Base-by-base conservation (phyloP, 2,797 vertebrate species). In the Premnoplex brunnescens region DNA sequence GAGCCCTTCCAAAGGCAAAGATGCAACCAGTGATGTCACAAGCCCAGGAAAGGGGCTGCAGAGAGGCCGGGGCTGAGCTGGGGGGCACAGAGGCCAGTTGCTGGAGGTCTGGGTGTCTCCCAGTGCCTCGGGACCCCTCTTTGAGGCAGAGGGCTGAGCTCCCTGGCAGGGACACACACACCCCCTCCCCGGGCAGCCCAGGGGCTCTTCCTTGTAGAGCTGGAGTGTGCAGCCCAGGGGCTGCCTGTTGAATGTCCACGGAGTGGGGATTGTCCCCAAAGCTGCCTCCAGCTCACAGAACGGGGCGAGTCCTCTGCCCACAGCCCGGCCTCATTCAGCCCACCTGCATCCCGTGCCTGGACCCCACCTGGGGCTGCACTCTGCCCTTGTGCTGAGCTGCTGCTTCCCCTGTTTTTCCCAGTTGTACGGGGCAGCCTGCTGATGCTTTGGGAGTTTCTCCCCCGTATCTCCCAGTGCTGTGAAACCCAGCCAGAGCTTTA, bases 281-380 rank as follows among this genome's bases (percentile, higher is more conserved):
- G 34, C 48, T 58, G 56, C 48, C 69, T n/a, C 15, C 28, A 27
- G 59, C 46, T 60, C 84, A 26, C 2, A 7, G 0, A 11, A 17
- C 0, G 2, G 41, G 34, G 51, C 46, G 20, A 58, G 54, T 21
- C 12, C 60, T 1, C 2, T 39, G 56, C 37, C 63, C 81, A 4
- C 14, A 26, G 37, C 48, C 30, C n/a, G 46, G 19, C 23, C 59
- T 1, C 3, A 7, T 28, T 23, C 83, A 56, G 22, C 24, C 23
- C 16, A 0, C 12, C 67, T 3, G 26, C 23, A 27, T 5, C 32
- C 60, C 0, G 0, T n/a, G 56, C 11, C 51, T 4, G 2, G 6
- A 16, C 26, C 56, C 51, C 22, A 6, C 30, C 21, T 0, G 14
- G 16, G 34, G 34, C 58, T 41, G 23, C 21, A 3, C 60, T 11